A percentile compares a stretch with the other conserved stretches of the same genome.
Conservation (phyloP, 2,888 invertebrate species). For the Idaea biselata region DNA sequence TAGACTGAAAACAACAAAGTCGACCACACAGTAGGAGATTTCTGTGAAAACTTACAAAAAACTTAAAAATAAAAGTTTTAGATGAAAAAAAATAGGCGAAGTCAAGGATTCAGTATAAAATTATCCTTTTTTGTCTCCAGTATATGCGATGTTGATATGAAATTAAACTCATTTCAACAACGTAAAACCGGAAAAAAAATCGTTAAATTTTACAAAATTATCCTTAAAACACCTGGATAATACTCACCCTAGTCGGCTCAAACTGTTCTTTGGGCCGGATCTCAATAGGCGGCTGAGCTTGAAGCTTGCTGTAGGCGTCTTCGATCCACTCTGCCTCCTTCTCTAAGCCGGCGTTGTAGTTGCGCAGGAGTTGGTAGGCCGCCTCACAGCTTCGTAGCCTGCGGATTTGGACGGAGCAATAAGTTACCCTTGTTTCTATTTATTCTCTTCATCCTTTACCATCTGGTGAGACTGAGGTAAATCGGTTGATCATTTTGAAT, state of each 20-base stretch:
- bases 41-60: neutral
- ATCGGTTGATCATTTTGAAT: too few relatives aligned
- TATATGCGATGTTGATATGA: too few relatives aligned
- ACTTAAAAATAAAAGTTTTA: too few relatives aligned
- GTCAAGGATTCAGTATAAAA: too few relatives aligned
- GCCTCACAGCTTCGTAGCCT: conserved; percentile 95
- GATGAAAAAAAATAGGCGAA: too few relatives aligned
- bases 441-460: too few relatives aligned
- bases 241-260: conserved; percentile 88
- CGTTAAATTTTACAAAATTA: neutral
- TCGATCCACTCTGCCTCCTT: conserved; percentile 95
- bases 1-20: neutral
- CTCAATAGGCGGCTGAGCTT: conserved; percentile 86
- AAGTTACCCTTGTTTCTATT: neutral
- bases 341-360: conserved; percentile 92
- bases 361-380: conserved; percentile 93
- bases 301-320: conserved; percentile 90
- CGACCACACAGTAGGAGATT: neutral
- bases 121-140: too few relatives aligned
- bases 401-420: conserved; percentile 28
- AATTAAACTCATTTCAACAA: neutral
- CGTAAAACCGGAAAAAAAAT: neutral
- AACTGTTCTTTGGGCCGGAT: conserved; percentile 87
- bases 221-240: neutral
- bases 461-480: too few relatives aligned